phyloP scores from a whole-genome alignment of 2,888 invertebrate genomes.

The Acleris emargana region DNA sequence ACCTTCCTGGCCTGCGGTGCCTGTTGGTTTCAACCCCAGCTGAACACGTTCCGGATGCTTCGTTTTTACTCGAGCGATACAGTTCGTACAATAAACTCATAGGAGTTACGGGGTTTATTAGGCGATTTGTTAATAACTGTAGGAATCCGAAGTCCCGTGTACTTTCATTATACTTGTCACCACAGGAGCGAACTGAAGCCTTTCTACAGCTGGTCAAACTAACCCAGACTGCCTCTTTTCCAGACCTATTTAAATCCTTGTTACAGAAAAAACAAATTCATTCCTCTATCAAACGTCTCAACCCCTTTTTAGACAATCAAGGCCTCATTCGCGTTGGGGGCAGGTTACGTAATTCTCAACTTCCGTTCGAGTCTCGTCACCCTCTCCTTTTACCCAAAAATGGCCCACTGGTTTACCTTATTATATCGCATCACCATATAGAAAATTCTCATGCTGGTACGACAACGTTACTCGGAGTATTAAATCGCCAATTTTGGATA shows the following conservation, averaged over 20 bases:
- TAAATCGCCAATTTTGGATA: neutral
- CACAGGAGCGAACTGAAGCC: neutral
- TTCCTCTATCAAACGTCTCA: neutral
- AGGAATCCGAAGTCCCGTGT: neutral
- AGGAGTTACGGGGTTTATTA: neutral
- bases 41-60: neutral
- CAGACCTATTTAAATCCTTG: neutral
- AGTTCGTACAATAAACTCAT: neutral
- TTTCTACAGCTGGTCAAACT: neutral
- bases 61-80: neutral
- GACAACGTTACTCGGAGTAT: neutral
- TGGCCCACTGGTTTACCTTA: neutral
- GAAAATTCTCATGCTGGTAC: neutral
- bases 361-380: neutral
- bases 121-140: neutral
- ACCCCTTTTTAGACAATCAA: neutral
- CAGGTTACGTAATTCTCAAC: neutral
- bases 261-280: neutral
- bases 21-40: neutral
- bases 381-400: neutral
- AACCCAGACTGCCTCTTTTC: neutral
- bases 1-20: neutral
- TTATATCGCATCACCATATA: neutral
- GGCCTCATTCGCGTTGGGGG: constrained; percentile 2
- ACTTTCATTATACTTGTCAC: neutral